phyloP scores from a whole-genome alignment of 23 tunicate species.

The Phallusia fumigata region DNA sequence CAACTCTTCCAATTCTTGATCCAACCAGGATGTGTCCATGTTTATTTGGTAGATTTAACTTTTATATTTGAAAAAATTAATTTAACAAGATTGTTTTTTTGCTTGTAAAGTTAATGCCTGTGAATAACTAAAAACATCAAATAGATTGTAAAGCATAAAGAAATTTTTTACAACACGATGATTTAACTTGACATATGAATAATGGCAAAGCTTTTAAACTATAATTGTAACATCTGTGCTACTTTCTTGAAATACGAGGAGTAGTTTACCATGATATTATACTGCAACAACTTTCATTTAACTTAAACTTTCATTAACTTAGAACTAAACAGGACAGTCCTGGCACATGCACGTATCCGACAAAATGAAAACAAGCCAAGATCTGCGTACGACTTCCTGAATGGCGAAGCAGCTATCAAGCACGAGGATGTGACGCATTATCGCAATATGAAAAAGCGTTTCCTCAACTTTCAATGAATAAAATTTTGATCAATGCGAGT shows the following conservation, averaged over 20 bases:
- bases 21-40: conserved; percentile 59
- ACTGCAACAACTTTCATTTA: too few relatives aligned
- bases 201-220: too few relatives aligned
- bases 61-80: too few relatives aligned
- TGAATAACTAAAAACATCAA: too few relatives aligned
- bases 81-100: too few relatives aligned
- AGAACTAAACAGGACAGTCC: background rate
- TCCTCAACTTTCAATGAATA: conserved; percentile 1
- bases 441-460: background rate
- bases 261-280: too few relatives aligned
- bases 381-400: conserved; percentile 8
- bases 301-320: background rate
- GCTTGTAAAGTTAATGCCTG: too few relatives aligned
- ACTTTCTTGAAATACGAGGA: too few relatives aligned
- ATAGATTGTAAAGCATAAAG: too few relatives aligned
- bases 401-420: conserved; percentile 13
- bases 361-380: background rate
- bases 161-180: too few relatives aligned
- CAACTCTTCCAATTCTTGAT: conserved; percentile 67
- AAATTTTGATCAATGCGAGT: background rate
- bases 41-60: background rate
- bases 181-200: too few relatives aligned
- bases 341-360: background rate
- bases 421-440: background rate
- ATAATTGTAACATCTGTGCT: too few relatives aligned